A percentile compares a stretch with the other conserved stretches of the same genome.
Conservation (phyloP, 2,888 invertebrate genomes). For the Chironomus tentans region DNA sequence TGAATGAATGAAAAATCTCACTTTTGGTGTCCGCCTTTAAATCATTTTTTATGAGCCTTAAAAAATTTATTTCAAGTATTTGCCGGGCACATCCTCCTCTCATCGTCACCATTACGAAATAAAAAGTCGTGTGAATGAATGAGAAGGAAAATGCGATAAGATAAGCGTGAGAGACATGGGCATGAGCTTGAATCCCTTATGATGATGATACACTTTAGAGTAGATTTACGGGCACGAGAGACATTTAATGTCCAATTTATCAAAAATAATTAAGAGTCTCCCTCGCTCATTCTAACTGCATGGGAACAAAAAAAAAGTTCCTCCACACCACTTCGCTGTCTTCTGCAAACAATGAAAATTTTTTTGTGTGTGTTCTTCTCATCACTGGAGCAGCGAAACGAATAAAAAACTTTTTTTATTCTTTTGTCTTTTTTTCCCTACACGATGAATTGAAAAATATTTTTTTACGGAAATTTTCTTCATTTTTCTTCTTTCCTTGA, state of each 20-base stretch:
- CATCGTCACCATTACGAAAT: neutral
- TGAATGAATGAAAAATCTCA: neutral
- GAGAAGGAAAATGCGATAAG: neutral
- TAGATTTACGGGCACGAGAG: neutral
- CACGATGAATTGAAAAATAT: neutral
- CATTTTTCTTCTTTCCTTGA: neutral
- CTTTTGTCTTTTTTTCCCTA: neutral
- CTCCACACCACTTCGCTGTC: no score
- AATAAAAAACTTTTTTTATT: neutral
- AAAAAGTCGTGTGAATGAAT: neutral
- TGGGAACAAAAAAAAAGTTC: no score
- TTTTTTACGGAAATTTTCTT: neutral
- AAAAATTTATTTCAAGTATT: neutral
- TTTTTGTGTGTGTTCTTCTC: no score
- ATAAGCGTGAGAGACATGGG: neutral
- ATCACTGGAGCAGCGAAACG: neutral
- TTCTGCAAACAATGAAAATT: no score
- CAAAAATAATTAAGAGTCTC: constrained; percentile 25
- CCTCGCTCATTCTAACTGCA: no score
- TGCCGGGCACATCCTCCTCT: neutral
- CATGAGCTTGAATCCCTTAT: neutral
- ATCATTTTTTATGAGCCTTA: neutral
- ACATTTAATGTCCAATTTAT: constrained; percentile 27
- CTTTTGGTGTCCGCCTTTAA: neutral
- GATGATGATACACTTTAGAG: neutral